Evolutionary conservation across 2,113 vertebrate species (phyloP), one percentile per base, ranked within the genome.

Genomic region (Xyliphius kryptos): DNA sequence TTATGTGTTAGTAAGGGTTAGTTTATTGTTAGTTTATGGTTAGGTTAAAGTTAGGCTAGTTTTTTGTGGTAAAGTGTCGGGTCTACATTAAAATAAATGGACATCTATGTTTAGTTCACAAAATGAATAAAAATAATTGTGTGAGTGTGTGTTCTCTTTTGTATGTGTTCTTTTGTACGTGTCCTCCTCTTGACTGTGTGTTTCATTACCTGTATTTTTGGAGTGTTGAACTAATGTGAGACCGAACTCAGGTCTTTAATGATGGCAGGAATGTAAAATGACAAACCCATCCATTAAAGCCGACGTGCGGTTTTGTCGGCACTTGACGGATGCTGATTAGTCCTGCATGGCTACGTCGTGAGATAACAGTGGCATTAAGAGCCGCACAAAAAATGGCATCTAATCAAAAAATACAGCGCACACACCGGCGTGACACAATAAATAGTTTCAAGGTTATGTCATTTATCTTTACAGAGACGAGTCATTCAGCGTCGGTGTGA

Each of bases 341-440:
- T 46, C 37, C 26, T 3, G 65, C 70, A 53, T 58, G 61, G 56
- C 60, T 43, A 22, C 19, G 67, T 46, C 57, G 14, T 40, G 60
- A 63, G 65, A 72, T 68, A 71, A 66, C 55, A 44, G 20, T 53
- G 38, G 53, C 62, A 70, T 72, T 74, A 74, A 62, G 65, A 52
- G 49, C 32, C 49, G 62, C 62, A 19, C 63, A 50, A 54, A 75
- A 75, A 75, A 58, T 69, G 64, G 67, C 66, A 57, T 53, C 71
- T 77, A 75, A 77, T 79, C 69, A 75, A 68, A 64, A n/a, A 75
- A 77, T 48, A 71, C 69, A 38, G 49, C 62, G 56, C 17, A 58
- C 52, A 69, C 70, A 58, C 69, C 72, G 56, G 66, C 61, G 55
- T 57, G 61, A 54, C 56, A 56, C 58, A 41, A 70, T 64, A 70